Conservation (phyloP, 2,797 vertebrate species). For the Helicolenus hilgendorfi region DNA sequence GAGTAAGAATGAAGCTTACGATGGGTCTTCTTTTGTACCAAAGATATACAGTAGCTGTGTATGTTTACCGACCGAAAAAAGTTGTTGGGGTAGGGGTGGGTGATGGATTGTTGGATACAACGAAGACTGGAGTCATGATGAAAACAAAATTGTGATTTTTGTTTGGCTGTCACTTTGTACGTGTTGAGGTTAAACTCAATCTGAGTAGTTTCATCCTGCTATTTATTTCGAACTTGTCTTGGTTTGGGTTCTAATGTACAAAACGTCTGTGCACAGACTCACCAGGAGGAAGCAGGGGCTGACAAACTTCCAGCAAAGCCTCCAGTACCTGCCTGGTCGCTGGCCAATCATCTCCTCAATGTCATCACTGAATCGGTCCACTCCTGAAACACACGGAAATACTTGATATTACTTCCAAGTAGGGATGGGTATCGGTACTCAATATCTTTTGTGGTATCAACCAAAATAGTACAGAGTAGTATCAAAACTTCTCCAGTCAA, state of each 20-base stretch:
- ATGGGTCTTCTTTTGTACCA: no score
- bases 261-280: slow-evolving; percentile 37
- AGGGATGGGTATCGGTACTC: background rate
- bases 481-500: no score
- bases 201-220: background rate
- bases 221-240: background rate
- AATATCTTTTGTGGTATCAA: no score
- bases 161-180: background rate
- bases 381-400: slow-evolving; percentile 86
- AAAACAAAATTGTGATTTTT: no score
- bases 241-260: background rate
- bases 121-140: background rate
- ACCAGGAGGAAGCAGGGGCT: slow-evolving; percentile 96
- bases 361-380: slow-evolving; percentile 95
- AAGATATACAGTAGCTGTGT: background rate
- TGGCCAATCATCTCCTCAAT: slow-evolving; percentile 95
- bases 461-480: background rate
- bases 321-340: slow-evolving; percentile 93
- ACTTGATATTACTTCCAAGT: background rate
- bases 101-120: background rate
- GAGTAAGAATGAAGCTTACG: background rate
- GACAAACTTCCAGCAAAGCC: slow-evolving; percentile 96
- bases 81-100: no score
- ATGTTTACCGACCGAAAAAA: no score
- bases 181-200: background rate